Conservation (phyloP, 2,113 vertebrate species). For the Calyptomena viridis region DNA sequence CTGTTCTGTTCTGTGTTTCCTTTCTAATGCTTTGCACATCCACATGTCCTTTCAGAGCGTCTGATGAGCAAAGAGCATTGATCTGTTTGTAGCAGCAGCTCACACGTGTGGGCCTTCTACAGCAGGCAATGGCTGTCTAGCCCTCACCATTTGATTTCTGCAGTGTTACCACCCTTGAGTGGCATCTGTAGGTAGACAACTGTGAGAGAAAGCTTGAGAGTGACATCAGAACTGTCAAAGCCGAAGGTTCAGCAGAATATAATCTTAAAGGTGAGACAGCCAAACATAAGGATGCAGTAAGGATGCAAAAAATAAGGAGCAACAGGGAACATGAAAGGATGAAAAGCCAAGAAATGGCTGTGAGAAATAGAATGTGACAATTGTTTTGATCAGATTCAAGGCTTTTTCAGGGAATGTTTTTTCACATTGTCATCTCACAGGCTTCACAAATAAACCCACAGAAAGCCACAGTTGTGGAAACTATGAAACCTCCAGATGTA, state of each 20-base stretch:
- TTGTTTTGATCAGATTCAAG: not conserved
- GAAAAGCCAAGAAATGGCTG: not conserved
- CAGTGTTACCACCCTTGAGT: not conserved
- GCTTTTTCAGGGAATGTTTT: not conserved
- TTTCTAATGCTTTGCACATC: not conserved
- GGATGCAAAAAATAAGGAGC: not conserved
- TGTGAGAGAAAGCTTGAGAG: not conserved
- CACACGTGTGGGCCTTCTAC: rapidly evolving
- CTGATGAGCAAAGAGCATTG: not conserved
- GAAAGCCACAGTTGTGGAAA: not conserved
- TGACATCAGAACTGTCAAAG: not conserved
- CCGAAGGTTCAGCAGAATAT: not conserved
- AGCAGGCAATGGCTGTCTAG: rapidly evolving
- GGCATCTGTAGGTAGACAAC: not conserved
- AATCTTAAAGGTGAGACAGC: not conserved
- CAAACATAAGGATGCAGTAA: not conserved
- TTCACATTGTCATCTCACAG: not conserved
- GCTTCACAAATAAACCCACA: not conserved
- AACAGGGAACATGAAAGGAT: not conserved
- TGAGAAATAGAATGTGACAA: not conserved
- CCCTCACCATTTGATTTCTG: not conserved
- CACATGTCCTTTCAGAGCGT: rapidly evolving
- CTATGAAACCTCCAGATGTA: slow-evolving; percentile 32
- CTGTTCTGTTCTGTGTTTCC: not conserved
- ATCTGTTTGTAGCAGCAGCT: not conserved